These are phyloP conservation scores for Neocrepidodera transversa DNA, from an alignment of 2,888 invertebrate species.

Conservation along the genomic window DNA sequence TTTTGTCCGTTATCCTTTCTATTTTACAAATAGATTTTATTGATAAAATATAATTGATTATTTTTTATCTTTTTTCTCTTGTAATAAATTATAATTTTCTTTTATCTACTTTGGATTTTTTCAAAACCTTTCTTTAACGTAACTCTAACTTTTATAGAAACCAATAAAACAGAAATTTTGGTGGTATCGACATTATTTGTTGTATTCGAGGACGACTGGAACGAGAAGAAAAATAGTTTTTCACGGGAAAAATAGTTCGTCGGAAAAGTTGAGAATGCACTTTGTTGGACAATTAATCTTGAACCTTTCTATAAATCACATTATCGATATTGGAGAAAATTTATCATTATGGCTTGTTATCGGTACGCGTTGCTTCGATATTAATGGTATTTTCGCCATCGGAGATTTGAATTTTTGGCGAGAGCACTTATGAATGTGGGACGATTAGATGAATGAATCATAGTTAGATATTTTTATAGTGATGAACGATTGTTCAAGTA, in stretches of 20 bases:
- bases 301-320: conserved; percentile 33
- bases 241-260: conserved; percentile 27
- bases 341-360: conserved; percentile 29
- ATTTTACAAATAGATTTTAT: no score
- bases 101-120: no score
- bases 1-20: no score
- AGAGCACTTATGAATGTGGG: conserved; percentile 4
- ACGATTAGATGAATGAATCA: background rate
- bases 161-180: no score
- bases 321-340: conserved; percentile 27
- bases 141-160: no score
- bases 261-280: conserved; percentile 32
- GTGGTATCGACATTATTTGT: conserved; percentile 19
- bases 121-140: no score
- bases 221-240: conserved; percentile 25
- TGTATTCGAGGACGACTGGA: background rate
- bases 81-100: no score
- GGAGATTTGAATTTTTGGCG: conserved; percentile 17
- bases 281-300: conserved; percentile 35
- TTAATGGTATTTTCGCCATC: conserved; percentile 26
- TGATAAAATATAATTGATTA: no score
- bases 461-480: background rate
- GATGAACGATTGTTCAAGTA: background rate
- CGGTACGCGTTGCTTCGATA: conserved; percentile 18
- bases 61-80: no score